A percentile compares a stretch with the other conserved stretches of the same genome.
Evolutionary conservation across 2,888 invertebrate genomes (phyloP).

Genomic region (Iselma pallidipennis): DNA sequence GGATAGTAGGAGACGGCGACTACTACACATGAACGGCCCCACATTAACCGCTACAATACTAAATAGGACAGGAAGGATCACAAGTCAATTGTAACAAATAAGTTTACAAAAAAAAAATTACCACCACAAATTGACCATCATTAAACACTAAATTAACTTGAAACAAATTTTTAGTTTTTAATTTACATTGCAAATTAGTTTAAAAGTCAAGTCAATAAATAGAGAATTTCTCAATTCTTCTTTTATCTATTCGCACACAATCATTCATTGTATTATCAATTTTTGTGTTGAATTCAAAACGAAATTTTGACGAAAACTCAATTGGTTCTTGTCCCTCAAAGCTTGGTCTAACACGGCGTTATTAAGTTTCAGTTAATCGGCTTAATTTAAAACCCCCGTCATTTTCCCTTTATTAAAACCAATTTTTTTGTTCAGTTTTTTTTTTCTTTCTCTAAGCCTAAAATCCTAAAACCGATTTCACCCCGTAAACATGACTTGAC

Average conservation of each 20-base stretch:
- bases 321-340: slow-evolving; percentile 1
- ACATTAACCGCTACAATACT: neutral
- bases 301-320: slow-evolving; percentile 1
- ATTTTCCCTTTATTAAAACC: slow-evolving; percentile 2
- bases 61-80: slow-evolving; percentile 1
- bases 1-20: slow-evolving; percentile 3
- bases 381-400: slow-evolving; percentile 3
- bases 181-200: neutral
- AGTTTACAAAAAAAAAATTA: neutral
- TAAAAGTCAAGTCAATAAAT: neutral
- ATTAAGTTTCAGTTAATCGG: slow-evolving; percentile 10
- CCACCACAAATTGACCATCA: neutral
- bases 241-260: neutral
- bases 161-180: neutral
- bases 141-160: neutral
- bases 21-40: slow-evolving; percentile 8
- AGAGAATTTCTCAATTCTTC: neutral
- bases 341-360: neutral
- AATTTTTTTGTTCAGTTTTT: neutral
- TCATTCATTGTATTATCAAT: neutral
- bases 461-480: neutral
- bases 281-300: neutral
- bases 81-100: slow-evolving; percentile 14
- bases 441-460: neutral
- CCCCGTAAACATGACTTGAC: too few relatives aligned